phyloP scores from a whole-genome alignment of 2,797 vertebrate species.

The Phataginus tetradactyla region DNA sequence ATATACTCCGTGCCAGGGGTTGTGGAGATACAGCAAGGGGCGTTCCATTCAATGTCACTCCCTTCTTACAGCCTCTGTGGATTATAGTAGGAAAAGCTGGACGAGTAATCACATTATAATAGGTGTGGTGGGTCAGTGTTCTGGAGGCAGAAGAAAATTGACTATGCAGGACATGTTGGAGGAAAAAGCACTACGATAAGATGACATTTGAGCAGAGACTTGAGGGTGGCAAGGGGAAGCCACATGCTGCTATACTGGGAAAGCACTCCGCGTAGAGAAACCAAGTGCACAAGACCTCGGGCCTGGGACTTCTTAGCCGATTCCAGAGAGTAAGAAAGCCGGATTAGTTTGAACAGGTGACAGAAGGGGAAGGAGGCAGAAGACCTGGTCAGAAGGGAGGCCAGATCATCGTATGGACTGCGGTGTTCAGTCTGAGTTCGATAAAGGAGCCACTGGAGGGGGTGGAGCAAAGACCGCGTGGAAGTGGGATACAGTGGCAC shows the following conservation, averaged over 20 bases:
- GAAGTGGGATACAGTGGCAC: background rate
- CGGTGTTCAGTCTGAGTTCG: background rate
- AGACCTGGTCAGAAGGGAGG: background rate
- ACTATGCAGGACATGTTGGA: background rate
- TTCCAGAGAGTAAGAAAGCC: background rate
- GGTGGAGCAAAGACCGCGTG: background rate
- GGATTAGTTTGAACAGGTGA: background rate
- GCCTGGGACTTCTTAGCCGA: background rate
- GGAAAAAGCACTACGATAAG: background rate
- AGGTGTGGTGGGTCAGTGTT: background rate
- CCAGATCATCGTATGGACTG: background rate
- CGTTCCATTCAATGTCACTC: background rate
- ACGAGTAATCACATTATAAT: background rate
- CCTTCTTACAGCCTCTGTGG: background rate
- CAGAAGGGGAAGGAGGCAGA: accelerated
- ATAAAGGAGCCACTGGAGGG: background rate
- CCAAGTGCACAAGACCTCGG: background rate
- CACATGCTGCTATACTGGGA: accelerated
- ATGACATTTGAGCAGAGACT: background rate
- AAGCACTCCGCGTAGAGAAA: background rate
- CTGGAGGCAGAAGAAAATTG: background rate
- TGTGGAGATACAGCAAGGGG: background rate
- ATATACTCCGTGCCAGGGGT: background rate
- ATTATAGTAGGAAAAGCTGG: background rate
- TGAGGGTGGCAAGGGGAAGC: background rate